Percentiles rank a stretch among this genome's conserved stretches.
Conservation (phyloP, 2,113 vertebrate genomes). For the Bubalus kerabau region DNA sequence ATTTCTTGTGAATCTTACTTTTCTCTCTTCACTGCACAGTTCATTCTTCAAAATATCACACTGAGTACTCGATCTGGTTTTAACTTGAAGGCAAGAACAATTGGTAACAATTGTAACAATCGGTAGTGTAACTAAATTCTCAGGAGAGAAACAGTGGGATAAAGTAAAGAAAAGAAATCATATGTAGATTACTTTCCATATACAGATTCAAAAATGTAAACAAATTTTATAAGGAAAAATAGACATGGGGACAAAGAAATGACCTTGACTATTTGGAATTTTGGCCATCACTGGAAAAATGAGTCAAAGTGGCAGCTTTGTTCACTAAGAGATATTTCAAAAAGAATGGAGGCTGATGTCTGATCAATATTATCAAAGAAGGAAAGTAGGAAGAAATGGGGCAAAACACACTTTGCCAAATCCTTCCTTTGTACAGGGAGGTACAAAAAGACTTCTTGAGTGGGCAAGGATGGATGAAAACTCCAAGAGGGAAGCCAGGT, state of each 20-base stretch:
- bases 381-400: not conserved
- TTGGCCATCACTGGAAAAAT: not conserved
- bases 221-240: not conserved
- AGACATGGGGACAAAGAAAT: not conserved
- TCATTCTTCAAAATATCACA: not conserved
- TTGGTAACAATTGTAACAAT: not conserved
- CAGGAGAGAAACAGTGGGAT: not conserved
- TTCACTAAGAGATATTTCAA: not conserved
- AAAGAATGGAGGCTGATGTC: not conserved
- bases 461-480: not conserved
- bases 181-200: not conserved
- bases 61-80: not conserved
- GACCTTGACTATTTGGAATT: not conserved
- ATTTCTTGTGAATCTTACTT: not conserved
- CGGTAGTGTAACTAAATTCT: not conserved
- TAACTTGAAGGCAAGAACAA: not conserved
- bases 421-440: not conserved
- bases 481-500: not conserved
- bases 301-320: not conserved
- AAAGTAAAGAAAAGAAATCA: not conserved
- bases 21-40: not conserved
- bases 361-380: not conserved
- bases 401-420: not conserved
- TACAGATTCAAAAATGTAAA: not conserved
- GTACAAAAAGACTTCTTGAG: not conserved